phyloP scores from a whole-genome alignment of 2,797 vertebrate genomes.

The Poliocrania exsul region DNA sequence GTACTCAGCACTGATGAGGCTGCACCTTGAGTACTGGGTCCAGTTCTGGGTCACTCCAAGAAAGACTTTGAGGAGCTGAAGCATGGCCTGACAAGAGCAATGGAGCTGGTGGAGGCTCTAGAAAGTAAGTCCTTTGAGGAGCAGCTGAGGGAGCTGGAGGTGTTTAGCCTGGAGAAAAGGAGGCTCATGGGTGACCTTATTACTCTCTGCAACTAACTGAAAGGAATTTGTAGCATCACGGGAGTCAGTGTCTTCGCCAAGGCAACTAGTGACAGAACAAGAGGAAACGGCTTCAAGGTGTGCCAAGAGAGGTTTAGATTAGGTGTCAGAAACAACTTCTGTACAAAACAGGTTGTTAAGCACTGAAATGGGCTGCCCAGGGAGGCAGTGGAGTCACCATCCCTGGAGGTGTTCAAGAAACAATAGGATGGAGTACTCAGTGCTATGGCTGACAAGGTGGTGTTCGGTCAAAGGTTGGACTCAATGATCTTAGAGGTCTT shows the following conservation, averaged over 20 bases:
- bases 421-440: background rate
- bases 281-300: background rate
- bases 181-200: background rate
- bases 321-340: background rate
- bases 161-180: background rate
- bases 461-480: background rate
- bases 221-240: fast-evolving
- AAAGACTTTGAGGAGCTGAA: fast-evolving
- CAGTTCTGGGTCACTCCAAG: background rate
- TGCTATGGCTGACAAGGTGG: background rate
- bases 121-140: background rate
- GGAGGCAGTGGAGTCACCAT: background rate
- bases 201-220: background rate
- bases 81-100: background rate
- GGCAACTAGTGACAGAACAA: background rate
- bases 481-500: background rate
- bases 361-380: background rate
- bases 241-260: background rate
- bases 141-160: fast-evolving
- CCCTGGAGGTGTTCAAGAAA: background rate
- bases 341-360: fast-evolving
- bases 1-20: background rate
- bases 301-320: background rate
- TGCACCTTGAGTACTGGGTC: background rate
- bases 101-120: background rate